Conservation (phyloP, 2,888 invertebrate genomes). For the Macropis europaea region DNA sequence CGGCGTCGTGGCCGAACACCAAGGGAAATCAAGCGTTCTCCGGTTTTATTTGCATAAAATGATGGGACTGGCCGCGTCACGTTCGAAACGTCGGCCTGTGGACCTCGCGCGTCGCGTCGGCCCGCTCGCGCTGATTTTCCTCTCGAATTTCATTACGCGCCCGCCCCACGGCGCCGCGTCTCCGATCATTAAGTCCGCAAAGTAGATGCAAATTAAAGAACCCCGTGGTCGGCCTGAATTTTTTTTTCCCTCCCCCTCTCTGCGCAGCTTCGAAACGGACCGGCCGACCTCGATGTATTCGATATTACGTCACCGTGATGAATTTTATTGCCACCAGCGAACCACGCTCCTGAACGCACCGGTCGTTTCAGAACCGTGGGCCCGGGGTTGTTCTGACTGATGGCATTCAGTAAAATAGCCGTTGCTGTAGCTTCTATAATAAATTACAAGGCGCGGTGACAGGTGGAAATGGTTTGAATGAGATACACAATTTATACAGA, state of each 20-base stretch:
- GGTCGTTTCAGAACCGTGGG: no score
- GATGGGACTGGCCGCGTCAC: conserved; percentile 76
- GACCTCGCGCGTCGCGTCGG: conserved; percentile 11
- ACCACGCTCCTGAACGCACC: no score
- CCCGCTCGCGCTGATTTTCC: conserved; percentile 55
- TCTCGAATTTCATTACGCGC: conserved; percentile 60
- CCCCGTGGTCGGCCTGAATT: conserved; percentile 14
- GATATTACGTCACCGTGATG: no score
- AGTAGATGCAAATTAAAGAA: conserved; percentile 56
- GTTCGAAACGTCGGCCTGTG: conserved; percentile 64
- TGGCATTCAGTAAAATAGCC: no score
- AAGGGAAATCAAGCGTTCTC: conserved; percentile 78
- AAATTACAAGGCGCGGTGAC: no score
- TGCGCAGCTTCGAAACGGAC: neutral
- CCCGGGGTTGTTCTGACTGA: no score
- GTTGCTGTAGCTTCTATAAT: no score
- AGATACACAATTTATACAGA: no score
- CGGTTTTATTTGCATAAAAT: conserved; percentile 79
- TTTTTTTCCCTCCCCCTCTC: neutral
- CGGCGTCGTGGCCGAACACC: conserved; percentile 67
- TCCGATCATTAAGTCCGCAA: conserved; percentile 52
- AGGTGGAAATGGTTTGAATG: no score
- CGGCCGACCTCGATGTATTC: neutral
- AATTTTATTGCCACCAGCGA: no score
- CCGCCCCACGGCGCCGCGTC: conserved; percentile 37